Conservation (phyloP, 2,797 vertebrate species). For the Notamacropus eugenii region DNA sequence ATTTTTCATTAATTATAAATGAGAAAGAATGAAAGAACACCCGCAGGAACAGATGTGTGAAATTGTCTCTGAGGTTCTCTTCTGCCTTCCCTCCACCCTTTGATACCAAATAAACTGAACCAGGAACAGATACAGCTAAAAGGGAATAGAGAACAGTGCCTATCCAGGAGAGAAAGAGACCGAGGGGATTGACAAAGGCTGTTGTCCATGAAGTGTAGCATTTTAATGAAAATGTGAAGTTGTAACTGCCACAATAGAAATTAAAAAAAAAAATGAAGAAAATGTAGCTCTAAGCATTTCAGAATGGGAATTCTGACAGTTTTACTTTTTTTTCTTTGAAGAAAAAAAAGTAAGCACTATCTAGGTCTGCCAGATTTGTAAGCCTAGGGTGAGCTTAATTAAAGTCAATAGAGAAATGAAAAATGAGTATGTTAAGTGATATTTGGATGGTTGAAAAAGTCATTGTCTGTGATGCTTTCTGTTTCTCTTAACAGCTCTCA, state of each 20-base stretch:
- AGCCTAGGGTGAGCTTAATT: not conserved
- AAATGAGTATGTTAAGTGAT: not conserved
- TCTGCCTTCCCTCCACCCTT: not conserved
- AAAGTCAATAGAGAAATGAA: not conserved
- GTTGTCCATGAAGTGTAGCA: slow-evolving; percentile 4
- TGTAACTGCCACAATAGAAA: not conserved
- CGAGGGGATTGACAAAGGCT: slow-evolving; percentile 41
- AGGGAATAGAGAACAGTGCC: slow-evolving; percentile 48
- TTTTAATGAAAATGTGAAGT: slow-evolving; percentile 57
- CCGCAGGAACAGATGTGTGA: slow-evolving; percentile 85
- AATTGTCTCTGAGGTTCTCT: slow-evolving; percentile 80
- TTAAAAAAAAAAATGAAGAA: not conserved
- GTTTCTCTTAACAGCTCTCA: not conserved
- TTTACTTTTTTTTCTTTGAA: not conserved
- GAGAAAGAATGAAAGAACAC: slow-evolving; percentile 85
- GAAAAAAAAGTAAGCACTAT: not conserved
- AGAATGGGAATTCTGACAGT: not conserved
- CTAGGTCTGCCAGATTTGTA: slow-evolving; percentile 33
- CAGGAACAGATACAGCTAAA: not conserved
- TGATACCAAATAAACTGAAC: slow-evolving; percentile 40
- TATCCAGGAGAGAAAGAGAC: slow-evolving; percentile 7
- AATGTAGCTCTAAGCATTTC: slow-evolving; percentile 2
- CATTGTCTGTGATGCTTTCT: slow-evolving; percentile 21
- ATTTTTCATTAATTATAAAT: slow-evolving; percentile 89
- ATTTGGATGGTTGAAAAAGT: not conserved